phyloP scores from a whole-genome alignment of 1,140 invertebrate species.

The Ostrea denselamellosa region DNA sequence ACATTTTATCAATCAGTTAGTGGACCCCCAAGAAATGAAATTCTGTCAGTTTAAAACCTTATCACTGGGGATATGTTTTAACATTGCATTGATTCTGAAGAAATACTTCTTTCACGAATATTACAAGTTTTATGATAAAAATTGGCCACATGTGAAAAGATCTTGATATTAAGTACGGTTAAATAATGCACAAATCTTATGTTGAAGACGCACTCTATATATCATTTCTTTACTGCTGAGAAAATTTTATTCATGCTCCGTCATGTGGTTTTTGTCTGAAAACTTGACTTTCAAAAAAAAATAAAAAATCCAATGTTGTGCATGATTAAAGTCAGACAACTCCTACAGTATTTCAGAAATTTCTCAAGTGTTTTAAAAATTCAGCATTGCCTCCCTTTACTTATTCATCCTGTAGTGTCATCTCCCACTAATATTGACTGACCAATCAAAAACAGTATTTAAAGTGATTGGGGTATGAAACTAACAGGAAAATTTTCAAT shows the following conservation, averaged over 20 bases:
- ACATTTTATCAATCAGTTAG: no score
- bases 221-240: neutral
- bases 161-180: neutral
- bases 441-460: no score
- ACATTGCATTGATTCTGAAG: no score
- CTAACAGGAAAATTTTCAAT: no score
- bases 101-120: no score
- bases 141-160: neutral
- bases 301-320: neutral
- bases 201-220: neutral
- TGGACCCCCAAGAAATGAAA: no score
- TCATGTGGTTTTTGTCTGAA: constrained; percentile 1
- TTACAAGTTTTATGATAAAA: neutral
- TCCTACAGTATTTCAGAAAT: neutral
- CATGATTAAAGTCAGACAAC: neutral
- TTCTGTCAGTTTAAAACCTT: no score
- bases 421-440: neutral
- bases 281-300: neutral
- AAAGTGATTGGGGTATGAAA: no score
- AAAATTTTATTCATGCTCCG: constrained; percentile 3
- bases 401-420: neutral
- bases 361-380: neutral
- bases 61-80: no score
- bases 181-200: neutral
- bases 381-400: neutral